Conservation (phyloP, 2,113 vertebrate species). For the Ciconia maguari region DNA sequence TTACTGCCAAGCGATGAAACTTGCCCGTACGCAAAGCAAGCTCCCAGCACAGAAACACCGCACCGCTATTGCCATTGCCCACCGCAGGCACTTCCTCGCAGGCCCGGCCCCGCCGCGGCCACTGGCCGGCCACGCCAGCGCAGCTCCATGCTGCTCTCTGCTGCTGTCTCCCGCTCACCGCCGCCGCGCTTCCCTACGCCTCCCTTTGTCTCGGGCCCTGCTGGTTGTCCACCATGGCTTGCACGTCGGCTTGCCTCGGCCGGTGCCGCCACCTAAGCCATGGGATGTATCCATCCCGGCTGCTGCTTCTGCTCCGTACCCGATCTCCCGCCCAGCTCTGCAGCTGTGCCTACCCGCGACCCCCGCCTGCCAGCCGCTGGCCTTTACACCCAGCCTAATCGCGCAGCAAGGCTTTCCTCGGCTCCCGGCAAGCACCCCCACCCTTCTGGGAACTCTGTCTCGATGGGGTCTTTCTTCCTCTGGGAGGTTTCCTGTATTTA, state of each 20-base stretch:
- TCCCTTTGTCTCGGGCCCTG: not conserved
- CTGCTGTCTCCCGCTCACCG: slow-evolving; percentile 62
- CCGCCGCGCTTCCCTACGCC: not conserved
- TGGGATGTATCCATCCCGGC: not conserved
- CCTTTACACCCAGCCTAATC: not conserved
- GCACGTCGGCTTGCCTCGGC: not conserved
- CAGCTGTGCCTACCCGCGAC: not conserved
- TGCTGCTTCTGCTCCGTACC: not conserved
- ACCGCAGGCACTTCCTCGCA: not conserved
- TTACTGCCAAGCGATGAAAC: not conserved
- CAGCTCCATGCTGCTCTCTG: slow-evolving; percentile 78
- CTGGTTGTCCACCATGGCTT: not conserved
- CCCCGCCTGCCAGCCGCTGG: fast-evolving
- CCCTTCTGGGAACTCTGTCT: not conserved
- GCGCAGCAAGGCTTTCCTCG: fast-evolving
- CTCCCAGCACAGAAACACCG: fast-evolving
- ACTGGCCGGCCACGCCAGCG: not conserved
- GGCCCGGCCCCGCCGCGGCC: not conserved
- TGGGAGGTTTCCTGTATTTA: not conserved
- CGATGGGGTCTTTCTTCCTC: fast-evolving
- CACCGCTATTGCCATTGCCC: fast-evolving
- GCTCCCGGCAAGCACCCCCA: too few species aligned
- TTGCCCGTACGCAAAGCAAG: fast-evolving
- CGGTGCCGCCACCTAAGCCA: not conserved
- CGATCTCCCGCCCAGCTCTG: not conserved